Evolutionary conservation across 2,113 vertebrate genomes (phyloP).

Genomic region (Colaptes auratus): DNA sequence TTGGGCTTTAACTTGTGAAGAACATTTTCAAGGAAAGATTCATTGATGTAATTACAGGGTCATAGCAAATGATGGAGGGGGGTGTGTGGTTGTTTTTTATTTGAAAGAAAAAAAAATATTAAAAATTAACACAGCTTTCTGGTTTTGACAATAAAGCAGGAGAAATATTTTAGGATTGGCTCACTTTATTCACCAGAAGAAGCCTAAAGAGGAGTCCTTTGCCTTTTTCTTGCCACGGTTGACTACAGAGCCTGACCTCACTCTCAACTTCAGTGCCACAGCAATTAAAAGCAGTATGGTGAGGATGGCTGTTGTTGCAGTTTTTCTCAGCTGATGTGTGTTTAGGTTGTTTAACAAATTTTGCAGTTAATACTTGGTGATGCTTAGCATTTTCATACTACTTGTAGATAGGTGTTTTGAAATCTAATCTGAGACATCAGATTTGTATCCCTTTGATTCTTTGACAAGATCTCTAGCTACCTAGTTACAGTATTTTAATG

Average conservation of each 20-base stretch:
- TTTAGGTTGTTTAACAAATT: not conserved
- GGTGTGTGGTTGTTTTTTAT: not conserved
- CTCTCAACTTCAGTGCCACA: conserved; percentile 88
- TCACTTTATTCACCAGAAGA: conserved; percentile 61
- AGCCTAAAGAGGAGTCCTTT: conserved; percentile 67
- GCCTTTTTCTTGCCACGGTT: conserved; percentile 82
- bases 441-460: not conserved
- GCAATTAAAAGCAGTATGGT: conserved; percentile 91
- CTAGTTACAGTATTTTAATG: not conserved
- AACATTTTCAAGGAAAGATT: not conserved
- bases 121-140: not conserved
- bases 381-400: not conserved
- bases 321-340: not conserved
- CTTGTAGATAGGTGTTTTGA: not conserved
- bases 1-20: not conserved
- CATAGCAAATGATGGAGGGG: not conserved
- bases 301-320: not conserved
- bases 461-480: not conserved
- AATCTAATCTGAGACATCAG: not conserved
- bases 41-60: not conserved
- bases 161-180: conserved; percentile 57
- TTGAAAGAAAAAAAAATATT: not conserved
- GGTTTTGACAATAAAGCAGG: conserved; percentile 56
- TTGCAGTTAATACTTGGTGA: not conserved
- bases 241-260: conserved; percentile 75